Percentiles rank a stretch among this genome's conserved stretches.
These are phyloP conservation scores for Thera obeliscata DNA, from an alignment of 2,888 invertebrate species.

Conservation along the genomic window DNA sequence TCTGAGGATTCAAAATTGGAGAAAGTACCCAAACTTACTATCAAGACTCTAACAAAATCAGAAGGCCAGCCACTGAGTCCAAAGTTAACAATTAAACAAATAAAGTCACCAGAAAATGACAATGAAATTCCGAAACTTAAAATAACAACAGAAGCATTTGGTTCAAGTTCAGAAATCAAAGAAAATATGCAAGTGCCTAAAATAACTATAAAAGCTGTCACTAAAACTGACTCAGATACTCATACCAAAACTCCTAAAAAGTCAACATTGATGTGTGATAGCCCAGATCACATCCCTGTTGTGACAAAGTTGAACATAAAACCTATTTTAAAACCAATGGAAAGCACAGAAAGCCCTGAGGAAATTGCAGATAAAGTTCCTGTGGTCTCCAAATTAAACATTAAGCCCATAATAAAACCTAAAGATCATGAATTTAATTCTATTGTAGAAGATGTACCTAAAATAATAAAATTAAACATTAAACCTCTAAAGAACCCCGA, in stretches of 20 bases:
- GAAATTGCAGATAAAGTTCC: conserved; percentile 73
- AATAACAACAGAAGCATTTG: conserved; percentile 59
- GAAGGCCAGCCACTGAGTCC: conserved; percentile 75
- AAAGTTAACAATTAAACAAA: conserved; percentile 79
- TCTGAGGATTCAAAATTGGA: conserved; percentile 67
- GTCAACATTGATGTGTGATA: conserved; percentile 54
- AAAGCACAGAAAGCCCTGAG: conserved; percentile 61
- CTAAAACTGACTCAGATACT: conserved; percentile 61
- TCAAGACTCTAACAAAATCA: conserved; percentile 70
- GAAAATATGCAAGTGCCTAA: conserved; percentile 81
- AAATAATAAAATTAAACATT: conserved; percentile 81
- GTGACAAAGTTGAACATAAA: conserved; percentile 78
- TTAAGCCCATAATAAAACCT: conserved; percentile 81
- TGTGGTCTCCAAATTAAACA: conserved; percentile 83
- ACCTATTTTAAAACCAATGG: conserved; percentile 76
- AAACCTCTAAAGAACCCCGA: conserved; percentile 82
- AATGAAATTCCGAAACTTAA: conserved; percentile 60
- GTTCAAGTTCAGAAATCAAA: conserved; percentile 59
- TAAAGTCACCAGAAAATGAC: conserved; percentile 69
- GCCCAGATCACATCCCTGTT: conserved; percentile 68
- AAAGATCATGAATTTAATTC: conserved; percentile 76
- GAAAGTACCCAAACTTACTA: conserved; percentile 77
- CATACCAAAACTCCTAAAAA: conserved; percentile 58
- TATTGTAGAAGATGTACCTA: conserved; percentile 78
- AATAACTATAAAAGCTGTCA: conserved; percentile 83